Evolutionary conservation across 2,113 vertebrate genomes (phyloP), one percentile per base, ranked within the genome.

Genomic region (Dolichotis patagonum): DNA sequence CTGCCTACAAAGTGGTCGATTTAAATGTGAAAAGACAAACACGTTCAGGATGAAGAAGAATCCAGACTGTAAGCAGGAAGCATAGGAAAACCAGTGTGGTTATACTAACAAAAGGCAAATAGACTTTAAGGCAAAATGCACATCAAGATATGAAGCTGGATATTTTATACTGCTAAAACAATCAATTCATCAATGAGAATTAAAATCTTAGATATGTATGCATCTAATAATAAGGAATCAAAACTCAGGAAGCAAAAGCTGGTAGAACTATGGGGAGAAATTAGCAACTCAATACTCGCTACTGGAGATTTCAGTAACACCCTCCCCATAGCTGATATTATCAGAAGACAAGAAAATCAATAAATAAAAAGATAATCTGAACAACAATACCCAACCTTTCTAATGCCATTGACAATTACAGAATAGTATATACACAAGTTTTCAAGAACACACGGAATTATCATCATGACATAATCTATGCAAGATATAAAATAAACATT

Each of bases 11-110:
- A 88, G 90, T 2, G 24, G 71, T 43, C 38, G 43, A 12, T 62
- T 54, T 38, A 90, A 86, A 90, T 86, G 54, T 86, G 41, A 90
- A 96, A 38, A 35, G 17, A 46, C 10, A 81, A 85, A 85, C 63
- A 77, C n/a, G 1, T 75, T 41, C 63, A 85, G 16, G 38, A 62
- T 62, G 38, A 38, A 38, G 13, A 89, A 93, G 20, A 12, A 83
- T 52, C 26, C 17, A n/a, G 65, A 69, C 3, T 38, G 3, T 83
- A 92, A 75, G 43, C 16, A 75, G 26, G 58, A 84, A 85, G 30
- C 26, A 41, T 35, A 56, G 41, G 38, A 89, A 85, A 84, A 24
- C 60, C 41, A 9, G 3, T 60, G 14, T 80, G 20, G 12, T 43
- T 71, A n/a, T 62, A 49, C 43, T 84, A 67, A 67, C 65, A 85